These are phyloP conservation scores for Phyllotreta cruciferae DNA, from an alignment of 2,888 invertebrate genomes.

Conservation along the genomic window DNA sequence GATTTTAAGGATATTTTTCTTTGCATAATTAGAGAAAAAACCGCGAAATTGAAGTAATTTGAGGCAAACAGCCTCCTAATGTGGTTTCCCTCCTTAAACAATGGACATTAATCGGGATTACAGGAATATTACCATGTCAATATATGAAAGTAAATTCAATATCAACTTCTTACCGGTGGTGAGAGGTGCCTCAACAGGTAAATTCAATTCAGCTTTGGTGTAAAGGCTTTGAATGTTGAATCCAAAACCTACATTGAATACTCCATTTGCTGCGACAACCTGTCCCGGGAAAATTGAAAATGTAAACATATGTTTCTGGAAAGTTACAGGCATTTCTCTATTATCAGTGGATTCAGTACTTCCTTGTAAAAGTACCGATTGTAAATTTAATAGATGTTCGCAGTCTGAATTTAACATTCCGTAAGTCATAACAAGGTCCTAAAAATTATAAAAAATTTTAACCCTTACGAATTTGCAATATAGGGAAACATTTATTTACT, in stretches of 20 bases:
- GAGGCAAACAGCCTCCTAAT: too few relatives aligned
- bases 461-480: neutral
- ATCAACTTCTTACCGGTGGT: constrained; percentile 54
- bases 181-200: constrained; percentile 58
- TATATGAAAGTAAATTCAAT: constrained; percentile 3
- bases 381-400: constrained; percentile 73
- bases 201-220: constrained; percentile 63
- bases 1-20: too few relatives aligned
- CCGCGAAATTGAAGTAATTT: too few relatives aligned
- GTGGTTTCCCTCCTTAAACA: too few relatives aligned
- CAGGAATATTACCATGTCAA: neutral
- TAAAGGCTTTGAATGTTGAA: constrained; percentile 64
- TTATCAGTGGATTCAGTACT: constrained; percentile 64
- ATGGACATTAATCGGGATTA: too few relatives aligned
- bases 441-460: constrained; percentile 36
- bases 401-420: constrained; percentile 82
- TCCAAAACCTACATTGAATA: constrained; percentile 62
- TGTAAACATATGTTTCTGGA: too few relatives aligned
- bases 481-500: constrained; percentile 1
- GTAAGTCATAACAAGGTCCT: constrained; percentile 55
- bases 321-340: constrained; percentile 57
- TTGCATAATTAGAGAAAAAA: too few relatives aligned
- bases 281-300: constrained; percentile 79
- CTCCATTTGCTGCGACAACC: constrained; percentile 76
- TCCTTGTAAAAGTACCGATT: constrained; percentile 75